phyloP scores from a whole-genome alignment of 2,113 vertebrate genomes.

The Lophius piscatorius region DNA sequence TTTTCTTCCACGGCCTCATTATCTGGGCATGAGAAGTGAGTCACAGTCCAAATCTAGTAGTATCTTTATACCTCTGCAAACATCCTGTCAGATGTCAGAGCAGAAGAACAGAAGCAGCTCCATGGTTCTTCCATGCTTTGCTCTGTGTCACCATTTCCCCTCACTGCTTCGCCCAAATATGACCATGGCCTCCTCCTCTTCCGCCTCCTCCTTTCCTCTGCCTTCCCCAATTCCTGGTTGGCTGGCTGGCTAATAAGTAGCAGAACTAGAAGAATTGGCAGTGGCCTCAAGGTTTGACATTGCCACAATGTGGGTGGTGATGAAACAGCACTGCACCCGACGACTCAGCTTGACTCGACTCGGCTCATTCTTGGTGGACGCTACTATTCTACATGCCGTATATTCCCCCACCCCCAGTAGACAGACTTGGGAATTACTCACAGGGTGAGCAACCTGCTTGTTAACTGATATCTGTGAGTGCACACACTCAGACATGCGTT shows the following conservation, averaged over 20 bases:
- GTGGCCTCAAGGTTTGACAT: conserved; percentile 73
- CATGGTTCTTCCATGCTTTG: conserved; percentile 16
- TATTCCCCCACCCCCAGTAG: conserved; percentile 66
- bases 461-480: conserved; percentile 59
- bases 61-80: conserved; percentile 51
- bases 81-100: conserved; percentile 60
- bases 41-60: conserved; percentile 36
- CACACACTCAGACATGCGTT: conserved; percentile 26
- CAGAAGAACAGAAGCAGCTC: conserved; percentile 56
- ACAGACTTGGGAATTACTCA: conserved; percentile 68
- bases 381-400: conserved; percentile 65
- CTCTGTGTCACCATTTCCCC: conserved; percentile 46
- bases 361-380: conserved; percentile 58
- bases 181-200: conserved; percentile 20
- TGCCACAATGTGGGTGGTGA: conserved; percentile 78
- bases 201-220: conserved; percentile 9
- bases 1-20: conserved; percentile 54
- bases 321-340: conserved; percentile 70
- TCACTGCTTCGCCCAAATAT: conserved; percentile 31
- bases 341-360: conserved; percentile 64
- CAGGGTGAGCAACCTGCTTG: conserved; percentile 62
- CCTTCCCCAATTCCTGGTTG: conserved; percentile 48
- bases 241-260: conserved; percentile 72
- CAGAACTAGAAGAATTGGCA: conserved; percentile 70
- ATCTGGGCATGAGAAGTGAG: conserved; percentile 51